Evolutionary conservation across 1,140 invertebrate genomes (phyloP), one percentile per base, ranked within the genome.

Genomic region (Oryzaephilus surinamensis): DNA sequence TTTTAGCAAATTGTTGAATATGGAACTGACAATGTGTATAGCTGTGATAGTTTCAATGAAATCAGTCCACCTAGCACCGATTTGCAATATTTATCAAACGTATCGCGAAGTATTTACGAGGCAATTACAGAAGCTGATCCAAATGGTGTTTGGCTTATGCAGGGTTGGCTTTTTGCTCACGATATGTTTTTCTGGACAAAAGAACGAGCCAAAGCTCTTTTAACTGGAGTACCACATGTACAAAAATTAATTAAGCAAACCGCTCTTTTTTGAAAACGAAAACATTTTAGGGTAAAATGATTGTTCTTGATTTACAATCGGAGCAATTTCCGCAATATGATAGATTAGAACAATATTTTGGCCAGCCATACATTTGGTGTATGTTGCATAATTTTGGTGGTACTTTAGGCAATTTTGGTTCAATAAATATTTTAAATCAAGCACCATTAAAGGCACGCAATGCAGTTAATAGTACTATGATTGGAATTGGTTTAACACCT

Each of bases 301-400:
- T 96, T 4, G 65, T 95, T 2, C 63, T 96, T 3, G 91, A 96
- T 64, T 64, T 96, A 1, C 79, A 84, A 46, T 82, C 89, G 1
- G 92, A 97, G 57, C 73, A 84, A 36, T 74, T 69, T 56, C 90
- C 90, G 0, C 77, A 85, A 41, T 96, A 85, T 50, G 56, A 67
- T 2, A 63, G 72, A 37, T 74, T 87, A 0, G 53, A 82, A 2
- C 89, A 81, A 14, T 96, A 86, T 61, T 95, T 77, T 61, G 90
- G 90, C 0, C 90, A 95, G 52, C 87, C 87, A 0, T 97, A 89
- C 57, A 84, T 97, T 31, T 96, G 91, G 89, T 93, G 89, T 58
- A 94, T 96, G 88, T 62, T 97, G 12, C 90, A 96, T 49, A 91
- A 96, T 60, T 97, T 93, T 60, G 92, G 93, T 7, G 92, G 91